A percentile compares a stretch with the other conserved stretches of the same genome.
Evolutionary conservation across 1,140 invertebrate genomes (phyloP).

Genomic region (Brachionus plicatilis): DNA sequence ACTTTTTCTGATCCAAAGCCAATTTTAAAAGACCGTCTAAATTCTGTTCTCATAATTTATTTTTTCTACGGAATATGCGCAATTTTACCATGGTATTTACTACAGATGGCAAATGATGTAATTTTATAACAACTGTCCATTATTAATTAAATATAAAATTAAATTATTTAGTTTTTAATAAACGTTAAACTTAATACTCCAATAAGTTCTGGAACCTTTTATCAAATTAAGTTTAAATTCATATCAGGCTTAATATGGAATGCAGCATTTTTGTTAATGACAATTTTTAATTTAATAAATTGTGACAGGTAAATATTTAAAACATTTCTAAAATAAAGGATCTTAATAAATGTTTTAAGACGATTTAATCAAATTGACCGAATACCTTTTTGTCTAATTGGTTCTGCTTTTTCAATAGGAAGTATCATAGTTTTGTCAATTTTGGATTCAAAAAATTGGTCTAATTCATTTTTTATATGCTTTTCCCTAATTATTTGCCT

Average conservation of each 20-base stretch:
- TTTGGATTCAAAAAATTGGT: conserved; percentile 26
- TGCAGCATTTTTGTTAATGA: background rate
- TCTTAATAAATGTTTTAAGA: background rate
- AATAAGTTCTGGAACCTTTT: conserved; percentile 18
- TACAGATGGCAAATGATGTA: background rate
- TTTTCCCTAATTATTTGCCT: background rate
- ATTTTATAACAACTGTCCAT: background rate
- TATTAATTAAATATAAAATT: background rate
- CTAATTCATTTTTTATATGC: conserved; percentile 36
- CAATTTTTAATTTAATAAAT: conserved; percentile 25
- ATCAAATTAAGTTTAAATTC: conserved; percentile 13
- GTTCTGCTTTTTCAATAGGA: background rate
- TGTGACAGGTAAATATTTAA: background rate
- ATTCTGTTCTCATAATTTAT: background rate
- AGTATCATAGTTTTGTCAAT: background rate
- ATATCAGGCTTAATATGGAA: conserved; percentile 20
- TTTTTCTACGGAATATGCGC: background rate
- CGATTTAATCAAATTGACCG: conserved; percentile 34
- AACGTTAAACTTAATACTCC: conserved; percentile 24
- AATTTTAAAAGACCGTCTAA: background rate
- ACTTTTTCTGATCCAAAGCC: background rate
- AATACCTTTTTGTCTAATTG: conserved; percentile 20
- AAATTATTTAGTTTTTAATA: background rate
- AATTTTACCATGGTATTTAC: background rate
- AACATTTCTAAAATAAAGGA: background rate